Conservation (phyloP, 2,113 vertebrate genomes). For the Terrapene triunguis region DNA sequence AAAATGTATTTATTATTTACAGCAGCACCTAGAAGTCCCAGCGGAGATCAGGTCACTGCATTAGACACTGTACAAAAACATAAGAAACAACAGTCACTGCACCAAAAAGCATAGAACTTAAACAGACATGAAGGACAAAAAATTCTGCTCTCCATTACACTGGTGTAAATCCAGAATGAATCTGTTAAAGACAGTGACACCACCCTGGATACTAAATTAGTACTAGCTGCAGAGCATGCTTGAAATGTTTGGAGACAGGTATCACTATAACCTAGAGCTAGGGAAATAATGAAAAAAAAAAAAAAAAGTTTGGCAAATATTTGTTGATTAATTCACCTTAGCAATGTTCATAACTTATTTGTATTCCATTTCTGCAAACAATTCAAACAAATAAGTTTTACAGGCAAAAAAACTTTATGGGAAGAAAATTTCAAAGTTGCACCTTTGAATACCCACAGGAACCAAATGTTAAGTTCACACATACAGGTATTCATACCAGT, state of each 20-base stretch:
- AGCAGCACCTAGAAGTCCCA: not conserved
- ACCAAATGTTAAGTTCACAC: not conserved
- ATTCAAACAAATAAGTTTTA: conserved; percentile 10
- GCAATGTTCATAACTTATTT: not conserved
- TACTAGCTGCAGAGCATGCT: fast-evolving
- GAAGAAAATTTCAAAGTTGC: not conserved
- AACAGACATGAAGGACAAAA: fast-evolving
- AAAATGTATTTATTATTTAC: not conserved
- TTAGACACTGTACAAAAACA: not conserved
- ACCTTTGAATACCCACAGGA: not conserved
- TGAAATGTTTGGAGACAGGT: fast-evolving
- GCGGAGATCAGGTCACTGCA: not conserved
- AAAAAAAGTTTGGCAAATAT: not conserved
- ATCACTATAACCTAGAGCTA: not conserved
- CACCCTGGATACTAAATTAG: not conserved
- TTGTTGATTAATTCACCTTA: conserved; percentile 27
- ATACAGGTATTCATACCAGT: not conserved
- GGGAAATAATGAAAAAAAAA: fast-evolving
- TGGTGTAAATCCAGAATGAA: fast-evolving
- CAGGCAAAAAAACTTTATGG: not conserved
- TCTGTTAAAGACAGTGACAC: not conserved
- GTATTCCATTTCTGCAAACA: not conserved
- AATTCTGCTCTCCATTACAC: not conserved
- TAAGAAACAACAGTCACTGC: not conserved
- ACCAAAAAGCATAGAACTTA: not conserved